Evolutionary conservation across 2,797 vertebrate species (phyloP).

Genomic region (Brotula barbata): DNA sequence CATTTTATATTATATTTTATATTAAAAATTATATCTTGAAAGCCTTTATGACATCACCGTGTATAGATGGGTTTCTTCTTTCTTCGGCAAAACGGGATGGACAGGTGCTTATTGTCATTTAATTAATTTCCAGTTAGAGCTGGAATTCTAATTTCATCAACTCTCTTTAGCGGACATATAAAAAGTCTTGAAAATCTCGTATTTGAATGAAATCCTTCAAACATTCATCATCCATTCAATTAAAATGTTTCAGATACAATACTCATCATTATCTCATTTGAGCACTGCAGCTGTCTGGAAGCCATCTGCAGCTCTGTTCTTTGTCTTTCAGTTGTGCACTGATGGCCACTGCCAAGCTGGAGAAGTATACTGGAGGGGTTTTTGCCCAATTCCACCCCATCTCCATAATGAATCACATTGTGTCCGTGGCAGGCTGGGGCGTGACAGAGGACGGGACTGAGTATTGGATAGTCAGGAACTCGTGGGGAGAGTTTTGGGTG

Average conservation of each 20-base stretch:
- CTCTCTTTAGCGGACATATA: not conserved
- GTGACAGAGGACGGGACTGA: conserved; percentile 80
- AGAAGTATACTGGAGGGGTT: conserved; percentile 85
- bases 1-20: not conserved
- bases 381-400: conserved; percentile 82
- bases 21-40: too few species aligned
- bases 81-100: not conserved
- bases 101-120: not conserved
- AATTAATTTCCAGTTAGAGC: not conserved
- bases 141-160: not conserved
- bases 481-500: conserved; percentile 98
- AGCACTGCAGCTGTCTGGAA: not conserved
- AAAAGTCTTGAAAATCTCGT: too few species aligned
- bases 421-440: conserved; percentile 94
- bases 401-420: conserved; percentile 86
- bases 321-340: conserved; percentile 86
- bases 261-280: not conserved
- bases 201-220: not conserved
- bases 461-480: conserved; percentile 96
- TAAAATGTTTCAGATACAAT: not conserved
- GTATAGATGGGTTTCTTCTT: not conserved
- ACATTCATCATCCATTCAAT: not conserved
- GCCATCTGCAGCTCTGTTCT: not conserved
- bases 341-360: conserved; percentile 88
- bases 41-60: too few species aligned